Percentiles rank a stretch among this genome's conserved stretches.
These are phyloP conservation scores for Capitulum mitella DNA, from an alignment of 2,888 invertebrate species.

Conservation along the genomic window DNA sequence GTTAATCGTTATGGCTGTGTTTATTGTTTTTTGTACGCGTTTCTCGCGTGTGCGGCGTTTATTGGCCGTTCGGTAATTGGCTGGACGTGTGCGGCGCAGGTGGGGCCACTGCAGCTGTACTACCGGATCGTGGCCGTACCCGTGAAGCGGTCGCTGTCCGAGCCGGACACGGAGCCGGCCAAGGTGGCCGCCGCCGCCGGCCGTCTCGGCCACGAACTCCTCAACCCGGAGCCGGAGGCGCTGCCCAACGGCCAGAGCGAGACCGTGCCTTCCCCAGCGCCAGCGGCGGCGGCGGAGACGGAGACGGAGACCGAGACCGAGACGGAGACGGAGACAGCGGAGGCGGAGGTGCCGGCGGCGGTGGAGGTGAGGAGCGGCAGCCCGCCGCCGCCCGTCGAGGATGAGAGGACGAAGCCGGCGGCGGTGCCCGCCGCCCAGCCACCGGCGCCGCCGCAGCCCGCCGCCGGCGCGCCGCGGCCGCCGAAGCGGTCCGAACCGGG, in stretches of 20 bases:
- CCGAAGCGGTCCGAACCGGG: slow-evolving; percentile 36
- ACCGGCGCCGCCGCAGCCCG: not conserved
- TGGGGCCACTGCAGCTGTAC: slow-evolving; percentile 5
- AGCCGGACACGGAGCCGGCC: slow-evolving; percentile 14
- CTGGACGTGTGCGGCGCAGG: no score
- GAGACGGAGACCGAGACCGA: no score
- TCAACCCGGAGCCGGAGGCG: not conserved
- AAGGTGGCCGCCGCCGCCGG: not conserved
- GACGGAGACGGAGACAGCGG: no score
- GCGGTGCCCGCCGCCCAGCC: not conserved
- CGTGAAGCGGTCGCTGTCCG: not conserved
- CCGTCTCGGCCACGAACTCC: not conserved
- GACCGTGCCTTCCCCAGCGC: not conserved
- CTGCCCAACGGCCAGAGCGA: not conserved
- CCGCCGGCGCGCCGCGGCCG: not conserved
- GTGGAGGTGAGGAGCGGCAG: no score
- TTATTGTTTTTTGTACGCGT: no score
- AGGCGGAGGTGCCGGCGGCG: no score
- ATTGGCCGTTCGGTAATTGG: no score
- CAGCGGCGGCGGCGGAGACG: not conserved
- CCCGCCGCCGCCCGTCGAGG: no score
- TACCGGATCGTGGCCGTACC: slow-evolving; percentile 13
- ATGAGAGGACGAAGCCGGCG: not conserved
- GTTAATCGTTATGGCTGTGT: no score
- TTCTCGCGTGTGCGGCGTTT: no score